Conservation (phyloP, 1,140 invertebrate genomes). For the Psix sp. region DNA sequence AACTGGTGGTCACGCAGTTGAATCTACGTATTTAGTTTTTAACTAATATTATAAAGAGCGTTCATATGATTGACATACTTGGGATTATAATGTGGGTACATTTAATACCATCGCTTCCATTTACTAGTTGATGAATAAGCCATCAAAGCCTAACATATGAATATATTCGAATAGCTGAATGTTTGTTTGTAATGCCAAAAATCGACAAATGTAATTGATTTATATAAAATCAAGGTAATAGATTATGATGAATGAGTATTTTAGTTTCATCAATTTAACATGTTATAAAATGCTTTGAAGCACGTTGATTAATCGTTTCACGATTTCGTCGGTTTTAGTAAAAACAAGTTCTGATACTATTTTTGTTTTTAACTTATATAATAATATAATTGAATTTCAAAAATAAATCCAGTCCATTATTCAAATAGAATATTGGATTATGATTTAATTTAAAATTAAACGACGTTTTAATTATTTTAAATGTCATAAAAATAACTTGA, state of each 20-base stretch:
- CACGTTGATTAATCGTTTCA: not conserved
- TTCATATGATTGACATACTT: too few species aligned
- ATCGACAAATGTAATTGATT: conserved; percentile 13
- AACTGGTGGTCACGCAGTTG: too few species aligned
- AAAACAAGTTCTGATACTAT: too few species aligned
- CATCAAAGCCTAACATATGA: conserved; percentile 21
- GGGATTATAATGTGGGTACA: conserved; percentile 1
- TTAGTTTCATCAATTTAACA: conserved; percentile 12
- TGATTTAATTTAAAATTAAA: too few species aligned
- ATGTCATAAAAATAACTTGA: too few species aligned
- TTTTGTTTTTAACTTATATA: too few species aligned
- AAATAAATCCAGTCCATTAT: too few species aligned
- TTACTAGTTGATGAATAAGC: conserved; percentile 20
- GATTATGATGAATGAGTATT: conserved; percentile 25
- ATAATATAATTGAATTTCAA: too few species aligned
- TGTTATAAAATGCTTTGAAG: not conserved
- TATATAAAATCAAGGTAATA: conserved; percentile 15
- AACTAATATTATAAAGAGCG: too few species aligned
- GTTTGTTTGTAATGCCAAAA: conserved; percentile 17
- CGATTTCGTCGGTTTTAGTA: not conserved
- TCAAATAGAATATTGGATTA: too few species aligned
- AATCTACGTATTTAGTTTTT: too few species aligned
- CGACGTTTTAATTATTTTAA: too few species aligned
- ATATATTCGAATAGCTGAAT: conserved; percentile 1
- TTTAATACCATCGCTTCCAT: conserved; percentile 7